Base-by-base conservation (phyloP, 2,113 vertebrate genomes). In the Saccopteryx bilineata region DNA sequence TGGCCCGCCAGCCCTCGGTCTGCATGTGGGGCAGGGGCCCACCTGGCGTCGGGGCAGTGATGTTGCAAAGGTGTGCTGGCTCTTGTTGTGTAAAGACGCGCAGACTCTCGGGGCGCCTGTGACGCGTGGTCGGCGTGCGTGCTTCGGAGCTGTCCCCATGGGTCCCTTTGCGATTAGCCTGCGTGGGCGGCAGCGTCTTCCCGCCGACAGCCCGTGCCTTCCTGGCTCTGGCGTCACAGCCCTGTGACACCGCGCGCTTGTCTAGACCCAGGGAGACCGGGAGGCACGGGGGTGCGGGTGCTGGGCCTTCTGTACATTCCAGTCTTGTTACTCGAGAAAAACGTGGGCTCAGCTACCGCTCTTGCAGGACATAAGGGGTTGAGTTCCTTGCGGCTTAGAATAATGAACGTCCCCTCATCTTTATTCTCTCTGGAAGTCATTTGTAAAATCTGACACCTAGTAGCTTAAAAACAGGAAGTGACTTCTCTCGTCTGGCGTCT, bases 1-100 rank as follows among this genome's bases (percentile, higher is more conserved):
- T 99, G 95, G 99, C 99, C 96, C 99, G 96, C 39, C 99, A 99
- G 69, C 99, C 98, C 71, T 99, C 99, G 0, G 65, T 99, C 90
- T 99, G 99, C 97, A 98, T 98, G 5, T 78, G 96, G 90, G 94
- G 90, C 79, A 96, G 96, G 50, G 97, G 96, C 81, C 98, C 98
- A 52, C 98, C 98, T 94, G 98, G 97, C 84, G 88, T 99, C 5
- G 97, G 98, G 15, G 93, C 98, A 5, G 98, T 99, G 86, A 99
- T 99, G 94, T 98, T 99, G 9, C 99, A 99, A 98, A 99, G 99
- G 99, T 99, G 93, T 26, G 50, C 19, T 74, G 56, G 31, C 7
- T 65, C 0, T 86, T 31, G 12, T n/a, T 58, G 21, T 8, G 10
- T 69, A 66, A 89, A 75, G 60, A 31, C 52, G 39, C 39, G 39